These are phyloP conservation scores for Nymphalis urticae DNA, from an alignment of 2,888 invertebrate genomes.

Conservation along the genomic window DNA sequence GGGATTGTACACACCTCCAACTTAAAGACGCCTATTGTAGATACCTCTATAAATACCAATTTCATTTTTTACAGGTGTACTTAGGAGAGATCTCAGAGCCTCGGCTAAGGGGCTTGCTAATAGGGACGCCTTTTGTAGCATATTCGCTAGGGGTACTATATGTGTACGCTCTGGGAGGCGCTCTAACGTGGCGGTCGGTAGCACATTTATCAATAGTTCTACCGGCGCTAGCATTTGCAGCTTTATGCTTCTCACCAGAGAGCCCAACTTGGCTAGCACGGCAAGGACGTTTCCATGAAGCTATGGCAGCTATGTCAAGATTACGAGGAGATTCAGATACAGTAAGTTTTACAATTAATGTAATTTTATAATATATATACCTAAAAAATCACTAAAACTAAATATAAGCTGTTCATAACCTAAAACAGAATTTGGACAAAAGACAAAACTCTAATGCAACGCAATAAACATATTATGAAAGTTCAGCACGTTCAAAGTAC, in stretches of 20 bases:
- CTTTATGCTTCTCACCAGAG: conserved; percentile 86
- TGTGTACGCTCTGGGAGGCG: conserved; percentile 86
- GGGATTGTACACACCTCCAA: no score
- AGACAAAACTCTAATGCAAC: background rate
- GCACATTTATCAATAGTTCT: conserved; percentile 84
- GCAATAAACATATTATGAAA: background rate
- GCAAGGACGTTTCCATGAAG: conserved; percentile 79
- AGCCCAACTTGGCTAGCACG: conserved; percentile 88
- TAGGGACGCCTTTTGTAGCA: conserved; percentile 87
- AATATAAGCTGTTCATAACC: background rate
- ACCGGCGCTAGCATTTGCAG: conserved; percentile 82
- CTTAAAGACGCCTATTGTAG: background rate
- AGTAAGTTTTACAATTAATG: conserved; percentile 60
- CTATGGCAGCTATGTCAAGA: conserved; percentile 81
- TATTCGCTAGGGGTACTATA: conserved; percentile 88
- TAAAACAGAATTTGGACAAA: background rate
- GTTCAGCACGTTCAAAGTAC: conserved; percentile 15
- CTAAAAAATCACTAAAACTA: no score
- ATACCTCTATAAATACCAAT: background rate
- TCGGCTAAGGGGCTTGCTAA: conserved; percentile 84
- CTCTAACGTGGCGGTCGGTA: conserved; percentile 86
- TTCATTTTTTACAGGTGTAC: conserved; percentile 81
- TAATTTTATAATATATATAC: background rate
- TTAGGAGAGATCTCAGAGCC: conserved; percentile 89
- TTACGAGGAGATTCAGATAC: conserved; percentile 82